Conservation (phyloP, 2,888 invertebrate genomes). For the Drosophila mimica region DNA sequence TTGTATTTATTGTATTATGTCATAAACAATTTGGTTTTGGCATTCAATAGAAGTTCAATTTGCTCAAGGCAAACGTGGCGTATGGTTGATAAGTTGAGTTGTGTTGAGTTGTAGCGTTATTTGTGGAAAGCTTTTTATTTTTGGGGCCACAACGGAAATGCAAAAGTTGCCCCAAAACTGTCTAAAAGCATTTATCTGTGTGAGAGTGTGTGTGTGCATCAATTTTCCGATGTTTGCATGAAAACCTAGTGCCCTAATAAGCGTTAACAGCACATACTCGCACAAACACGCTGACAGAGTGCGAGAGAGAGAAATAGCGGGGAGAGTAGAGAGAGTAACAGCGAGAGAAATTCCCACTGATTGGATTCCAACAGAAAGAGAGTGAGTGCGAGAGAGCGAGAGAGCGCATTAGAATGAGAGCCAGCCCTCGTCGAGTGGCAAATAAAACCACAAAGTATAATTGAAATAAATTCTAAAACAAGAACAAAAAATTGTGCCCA, state of each 20-base stretch:
- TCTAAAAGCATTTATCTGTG: slow-evolving; percentile 36
- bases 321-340: slow-evolving; percentile 13
- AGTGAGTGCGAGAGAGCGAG: slow-evolving; percentile 16
- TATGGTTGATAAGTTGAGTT: slow-evolving; percentile 24
- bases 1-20: slow-evolving; percentile 62
- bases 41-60: slow-evolving; percentile 59
- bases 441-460: slow-evolving; percentile 36
- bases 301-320: slow-evolving; percentile 7
- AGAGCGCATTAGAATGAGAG: slow-evolving; percentile 29
- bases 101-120: slow-evolving; percentile 26
- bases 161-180: slow-evolving; percentile 67
- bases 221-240: slow-evolving; percentile 72
- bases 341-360: slow-evolving; percentile 7
- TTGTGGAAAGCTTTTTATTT: slow-evolving; percentile 41
- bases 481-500: slow-evolving; percentile 20
- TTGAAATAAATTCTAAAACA: slow-evolving; percentile 58
- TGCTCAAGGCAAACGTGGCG: slow-evolving; percentile 59
- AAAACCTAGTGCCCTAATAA: slow-evolving; percentile 83
- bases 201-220: slow-evolving; percentile 53
- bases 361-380: slow-evolving; percentile 6
- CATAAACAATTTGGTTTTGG: slow-evolving; percentile 67
- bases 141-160: slow-evolving; percentile 60
- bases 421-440: slow-evolving; percentile 6
- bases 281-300: neutral
- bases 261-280: slow-evolving; percentile 39